Conservation (phyloP, 1,140 invertebrate genomes). For the Hylaeus anthracinus region DNA sequence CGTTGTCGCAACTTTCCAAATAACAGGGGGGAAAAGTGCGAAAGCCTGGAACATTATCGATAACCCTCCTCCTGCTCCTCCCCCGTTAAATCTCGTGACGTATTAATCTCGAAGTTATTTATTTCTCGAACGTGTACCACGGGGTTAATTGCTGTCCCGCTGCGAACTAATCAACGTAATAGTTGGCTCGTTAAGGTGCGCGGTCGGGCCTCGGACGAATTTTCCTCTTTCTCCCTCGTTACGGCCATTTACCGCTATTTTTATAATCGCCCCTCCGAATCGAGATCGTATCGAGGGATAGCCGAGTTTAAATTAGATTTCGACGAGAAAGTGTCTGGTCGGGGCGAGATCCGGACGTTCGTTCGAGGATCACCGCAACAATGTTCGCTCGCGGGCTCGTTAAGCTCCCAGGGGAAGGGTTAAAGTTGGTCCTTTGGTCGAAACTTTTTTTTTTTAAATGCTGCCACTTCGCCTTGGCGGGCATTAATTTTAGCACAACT, state of each 20-base stretch:
- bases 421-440: background rate
- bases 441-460: constrained; percentile 12
- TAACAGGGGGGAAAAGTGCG: background rate
- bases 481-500: constrained; percentile 21
- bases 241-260: constrained; percentile 43
- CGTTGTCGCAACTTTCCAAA: no score
- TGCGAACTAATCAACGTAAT: constrained; percentile 39
- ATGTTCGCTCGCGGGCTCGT: background rate
- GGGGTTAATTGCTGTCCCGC: constrained; percentile 30
- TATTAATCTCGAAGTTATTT: constrained; percentile 42
- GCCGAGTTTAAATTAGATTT: constrained; percentile 57
- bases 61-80: background rate
- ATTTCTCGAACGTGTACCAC: constrained; percentile 22
- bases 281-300: constrained; percentile 45
- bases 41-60: constrained; percentile 1
- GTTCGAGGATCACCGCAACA: constrained; percentile 3
- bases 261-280: constrained; percentile 46
- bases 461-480: background rate
- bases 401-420: background rate
- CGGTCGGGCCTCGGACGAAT: background rate
- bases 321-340: background rate
- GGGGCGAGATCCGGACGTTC: background rate
- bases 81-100: background rate
- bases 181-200: constrained; percentile 26
- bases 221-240: constrained; percentile 3